phyloP scores from a whole-genome alignment of 2,888 invertebrate species.

The Pyrocoelia pectoralis region DNA sequence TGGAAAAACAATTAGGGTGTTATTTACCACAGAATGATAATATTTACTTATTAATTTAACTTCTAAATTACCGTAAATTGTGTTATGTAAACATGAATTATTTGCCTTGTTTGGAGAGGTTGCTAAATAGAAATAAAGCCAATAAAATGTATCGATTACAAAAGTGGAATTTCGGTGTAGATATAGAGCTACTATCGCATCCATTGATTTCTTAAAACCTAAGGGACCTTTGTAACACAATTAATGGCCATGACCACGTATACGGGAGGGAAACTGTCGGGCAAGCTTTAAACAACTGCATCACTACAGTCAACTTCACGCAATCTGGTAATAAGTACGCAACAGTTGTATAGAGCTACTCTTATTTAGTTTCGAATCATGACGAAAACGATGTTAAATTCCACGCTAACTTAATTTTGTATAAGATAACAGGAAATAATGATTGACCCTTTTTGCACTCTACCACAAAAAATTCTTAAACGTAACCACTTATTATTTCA shows the following conservation, averaged over 20 bases:
- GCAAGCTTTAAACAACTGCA: constrained; percentile 7
- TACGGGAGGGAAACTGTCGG: neutral
- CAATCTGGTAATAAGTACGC: constrained; percentile 12
- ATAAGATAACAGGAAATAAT: constrained; percentile 10
- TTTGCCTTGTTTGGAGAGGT: neutral
- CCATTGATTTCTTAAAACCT: constrained; percentile 12
- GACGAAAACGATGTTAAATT: constrained; percentile 3
- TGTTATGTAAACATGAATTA: neutral
- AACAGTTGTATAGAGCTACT: constrained; percentile 6
- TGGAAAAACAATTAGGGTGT: constrained; percentile 16
- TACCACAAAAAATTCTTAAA: constrained; percentile 1
- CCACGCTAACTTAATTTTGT: constrained; percentile 8
- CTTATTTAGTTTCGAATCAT: constrained; percentile 5
- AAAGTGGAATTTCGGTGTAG: neutral
- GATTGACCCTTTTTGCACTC: constrained; percentile 12
- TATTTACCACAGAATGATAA: constrained; percentile 21
- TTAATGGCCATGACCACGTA: constrained; percentile 5
- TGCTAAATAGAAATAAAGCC: neutral
- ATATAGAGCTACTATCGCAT: neutral
- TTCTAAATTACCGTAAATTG: constrained; percentile 1
- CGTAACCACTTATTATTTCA: neutral
- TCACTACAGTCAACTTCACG: constrained; percentile 8
- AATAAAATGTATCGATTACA: neutral
- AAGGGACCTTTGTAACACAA: constrained; percentile 9
- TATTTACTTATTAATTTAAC: constrained; percentile 15